A percentile compares a stretch with the other conserved stretches of the same genome.
These are phyloP conservation scores for Steatornis caripensis DNA, from an alignment of 2,113 vertebrate species.

Conservation along the genomic window DNA sequence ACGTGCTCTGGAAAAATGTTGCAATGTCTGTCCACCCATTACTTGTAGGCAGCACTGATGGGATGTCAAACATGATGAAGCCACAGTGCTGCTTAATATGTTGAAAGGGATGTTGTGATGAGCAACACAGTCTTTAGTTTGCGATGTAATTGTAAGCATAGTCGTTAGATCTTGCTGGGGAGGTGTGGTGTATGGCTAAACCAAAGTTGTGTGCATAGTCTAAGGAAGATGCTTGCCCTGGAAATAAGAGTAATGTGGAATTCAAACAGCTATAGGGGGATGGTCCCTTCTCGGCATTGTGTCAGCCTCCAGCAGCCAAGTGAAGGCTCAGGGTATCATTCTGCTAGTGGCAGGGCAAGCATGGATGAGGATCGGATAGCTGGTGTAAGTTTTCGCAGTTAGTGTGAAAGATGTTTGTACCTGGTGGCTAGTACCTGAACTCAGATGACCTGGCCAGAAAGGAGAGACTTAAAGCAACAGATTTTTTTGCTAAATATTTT, in stretches of 20 bases:
- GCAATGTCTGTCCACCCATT: not conserved
- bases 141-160: not conserved
- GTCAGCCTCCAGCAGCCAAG: not conserved
- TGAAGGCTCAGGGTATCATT: not conserved
- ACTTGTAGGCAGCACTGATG: not conserved
- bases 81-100: not conserved
- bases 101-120: not conserved
- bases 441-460: not conserved
- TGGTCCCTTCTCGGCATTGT: not conserved
- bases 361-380: not conserved
- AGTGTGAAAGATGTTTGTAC: not conserved
- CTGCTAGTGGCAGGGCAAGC: not conserved
- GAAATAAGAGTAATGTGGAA: not conserved
- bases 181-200: not conserved
- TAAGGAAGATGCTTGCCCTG: not conserved
- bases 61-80: not conserved
- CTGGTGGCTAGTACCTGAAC: not conserved
- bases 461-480: not conserved
- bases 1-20: not conserved
- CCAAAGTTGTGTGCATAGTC: not conserved
- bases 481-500: not conserved
- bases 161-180: not conserved
- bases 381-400: not conserved
- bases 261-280: not conserved
- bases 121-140: not conserved